Evolutionary conservation across 1,140 invertebrate genomes (phyloP), one percentile per base, ranked within the genome.

Genomic region (Teleopsis dalmanni): DNA sequence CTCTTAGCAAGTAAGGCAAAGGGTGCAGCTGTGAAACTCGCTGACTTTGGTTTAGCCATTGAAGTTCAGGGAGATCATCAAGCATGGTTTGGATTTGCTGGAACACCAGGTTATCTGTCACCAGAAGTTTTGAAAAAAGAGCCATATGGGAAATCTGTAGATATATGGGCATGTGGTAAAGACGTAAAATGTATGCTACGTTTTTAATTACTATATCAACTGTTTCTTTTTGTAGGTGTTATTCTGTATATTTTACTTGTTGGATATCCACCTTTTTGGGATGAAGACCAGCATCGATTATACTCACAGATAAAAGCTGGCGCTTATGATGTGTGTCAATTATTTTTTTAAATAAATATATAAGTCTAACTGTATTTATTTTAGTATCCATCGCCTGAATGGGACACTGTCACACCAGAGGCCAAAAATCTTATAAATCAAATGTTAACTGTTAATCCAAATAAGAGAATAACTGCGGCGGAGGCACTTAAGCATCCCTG

Each of bases 221-320:
- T 0, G 10, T 14, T 46, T 25, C 10, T 31, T 27, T 13, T 50
- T 31, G 31, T 44, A 68, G 65, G 95, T 62, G 97, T 99, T 35
- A 99, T 99, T 68, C 80, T 99, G 50, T 99, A 99, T 73, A 99
- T 99, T 73, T 81, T 99, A 58, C 80, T 99, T 54, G 97, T 99
- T 57, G 97, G 97, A 57, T 99, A 99, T 75, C 97, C 97, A 21
- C 97, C 97, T 36, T 99, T 99, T 75, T 99, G 97, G 97, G 97
- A 99, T 80, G 97, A 99, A 78, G 97, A 99, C 76, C 96, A 99
- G 71, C 93, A 98, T 72, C 82, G 95, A 62, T 78, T 99, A 53
- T 99, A 99, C 75, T 91, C 92, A 60, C 97, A 99, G 80, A 99
- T 99, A 65, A 99, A 99, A 80, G 89, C 91, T 54, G 97, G 97